Base-by-base conservation (phyloP, 2,797 vertebrate species). In the Petrocephalus schoutedeni region DNA sequence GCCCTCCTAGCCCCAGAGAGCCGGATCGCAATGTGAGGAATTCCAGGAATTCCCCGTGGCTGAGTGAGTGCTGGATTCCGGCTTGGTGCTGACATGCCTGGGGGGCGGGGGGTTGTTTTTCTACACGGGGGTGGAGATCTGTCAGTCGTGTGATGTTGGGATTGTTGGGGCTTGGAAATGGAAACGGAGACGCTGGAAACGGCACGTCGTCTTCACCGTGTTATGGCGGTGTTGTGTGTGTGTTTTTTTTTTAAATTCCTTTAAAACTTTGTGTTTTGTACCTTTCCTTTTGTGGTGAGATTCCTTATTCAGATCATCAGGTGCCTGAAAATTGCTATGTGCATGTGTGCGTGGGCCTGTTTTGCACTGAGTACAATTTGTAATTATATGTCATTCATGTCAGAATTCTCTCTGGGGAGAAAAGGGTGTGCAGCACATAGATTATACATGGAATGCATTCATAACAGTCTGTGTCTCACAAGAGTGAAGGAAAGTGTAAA, bases 1-100 rank as follows among this genome's bases (percentile, higher is more conserved):
- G 86, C 36, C 71, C 45, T 41, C 41, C 89, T 91, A 74, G 90
- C 87, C 80, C 83, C 82, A 74, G 89, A 88, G 90, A 93, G 93
- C 93, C 92, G 92, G 92, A 91, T 93, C 90, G 1, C 88, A 92
- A 94, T 93, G 94, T 90, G 89, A 91, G 93, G 94, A 95, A 96
- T 95, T 90, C 90, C 90, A 93, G 92, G 94, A 95, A 95, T 96
- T 94, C 90, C 87, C 6, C 32, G n/a, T 87, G 49, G 90, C 86
- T 61, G 89, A 16, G 59, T 90, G 71, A 89, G 89, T 89, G 89
- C 83, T 49, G 28, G 86, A 89, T 57, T 90, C 67, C 80, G 90
- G 89, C 91, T 86, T 84, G 85, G 88, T 89, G 89, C 89, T 91
- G 59, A 32, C 88, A 90, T 87, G 86, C 88, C 91, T 57, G 32